Evolutionary conservation across 37 sponge, comb jelly and placozoan species (phyloP), one percentile per base, ranked within the genome.

Genomic region (Diacarnus erythraeanus): DNA sequence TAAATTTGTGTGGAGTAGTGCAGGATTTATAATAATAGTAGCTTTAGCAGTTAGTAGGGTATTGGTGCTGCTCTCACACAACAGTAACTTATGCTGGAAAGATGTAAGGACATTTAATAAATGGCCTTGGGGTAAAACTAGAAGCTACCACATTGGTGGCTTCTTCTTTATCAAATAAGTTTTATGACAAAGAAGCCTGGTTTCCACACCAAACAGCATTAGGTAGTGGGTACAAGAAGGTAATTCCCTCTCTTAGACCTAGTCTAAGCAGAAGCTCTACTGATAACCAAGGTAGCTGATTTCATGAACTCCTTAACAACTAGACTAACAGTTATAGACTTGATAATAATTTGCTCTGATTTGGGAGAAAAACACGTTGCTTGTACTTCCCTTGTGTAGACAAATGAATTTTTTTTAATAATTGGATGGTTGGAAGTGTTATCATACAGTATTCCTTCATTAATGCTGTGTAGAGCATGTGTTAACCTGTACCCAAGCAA

Each of bases 351-450:
- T n/a, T n/a, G n/a, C n/a, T n/a, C n/a, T n/a, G n/a, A 6, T 30
- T 30, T 5, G 34, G 34, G 2, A 65, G 31, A 65, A 65, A 8
- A 65, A 65, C 34, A 31, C 2, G 34, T 15, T 31, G 66, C 34
- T 31, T 65, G 66, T 30, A 31, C 9, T 31, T 10, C 9, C 2
- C 66, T 65, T 65, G 66, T 30, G 2, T 30, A 35, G 34, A 65
- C 35, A 31, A 30, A 65, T 65, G 66, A 65, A 65, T 65, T 65
- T 65, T 65, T 65, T 65, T 65, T 31, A 65, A 30, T 30, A 65
- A 65, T 65, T 65, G 31, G 33, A 65, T 30, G 3, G 31, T 65
- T 65, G 29, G 27, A 30, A 35, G 35, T 65, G 66, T 65, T 31
- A 31, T 30, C 12, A 31, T 65, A 65, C 66, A 65, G 31, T 17